These are phyloP conservation scores for Halichoeres trimaculatus DNA, from an alignment of 2,113 vertebrate genomes.

Conservation along the genomic window DNA sequence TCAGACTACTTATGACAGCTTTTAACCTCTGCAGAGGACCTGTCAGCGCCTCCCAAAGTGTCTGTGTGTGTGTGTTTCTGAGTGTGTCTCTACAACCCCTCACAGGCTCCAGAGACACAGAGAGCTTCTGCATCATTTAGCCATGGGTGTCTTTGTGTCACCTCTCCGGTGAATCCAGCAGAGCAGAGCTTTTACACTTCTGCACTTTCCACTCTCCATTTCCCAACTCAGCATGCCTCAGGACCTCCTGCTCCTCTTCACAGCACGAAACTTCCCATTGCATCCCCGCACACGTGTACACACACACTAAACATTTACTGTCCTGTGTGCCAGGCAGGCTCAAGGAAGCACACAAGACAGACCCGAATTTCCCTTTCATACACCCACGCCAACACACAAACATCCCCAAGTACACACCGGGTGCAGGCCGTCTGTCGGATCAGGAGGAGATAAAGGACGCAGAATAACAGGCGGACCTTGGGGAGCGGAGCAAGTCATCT, in stretches of 20 bases:
- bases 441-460: slow-evolving; percentile 77
- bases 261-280: slow-evolving; percentile 26
- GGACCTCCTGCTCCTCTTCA: slow-evolving; percentile 21
- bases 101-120: slow-evolving; percentile 48
- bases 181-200: slow-evolving; percentile 60
- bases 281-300: background rate
- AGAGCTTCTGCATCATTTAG: slow-evolving; percentile 76
- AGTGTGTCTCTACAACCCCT: slow-evolving; percentile 14
- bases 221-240: slow-evolving; percentile 64
- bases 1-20: slow-evolving; percentile 67
- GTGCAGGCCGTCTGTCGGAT: slow-evolving; percentile 63
- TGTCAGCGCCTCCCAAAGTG: slow-evolving; percentile 71
- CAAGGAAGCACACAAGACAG: background rate
- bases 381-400: background rate
- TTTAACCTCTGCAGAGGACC: slow-evolving; percentile 79
- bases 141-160: slow-evolving; percentile 63
- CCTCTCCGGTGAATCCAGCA: slow-evolving; percentile 62
- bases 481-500: slow-evolving; percentile 79
- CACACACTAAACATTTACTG: slow-evolving; percentile 23
- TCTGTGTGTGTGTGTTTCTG: slow-evolving; percentile 37
- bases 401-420: slow-evolving; percentile 28
- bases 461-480: slow-evolving; percentile 78
- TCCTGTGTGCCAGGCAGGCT: background rate
- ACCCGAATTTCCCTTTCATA: slow-evolving; percentile 7
- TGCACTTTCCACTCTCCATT: slow-evolving; percentile 69